Percentiles rank a stretch among this genome's conserved stretches.
Evolutionary conservation across 2,113 vertebrate genomes (phyloP).

Genomic region (Parus major): DNA sequence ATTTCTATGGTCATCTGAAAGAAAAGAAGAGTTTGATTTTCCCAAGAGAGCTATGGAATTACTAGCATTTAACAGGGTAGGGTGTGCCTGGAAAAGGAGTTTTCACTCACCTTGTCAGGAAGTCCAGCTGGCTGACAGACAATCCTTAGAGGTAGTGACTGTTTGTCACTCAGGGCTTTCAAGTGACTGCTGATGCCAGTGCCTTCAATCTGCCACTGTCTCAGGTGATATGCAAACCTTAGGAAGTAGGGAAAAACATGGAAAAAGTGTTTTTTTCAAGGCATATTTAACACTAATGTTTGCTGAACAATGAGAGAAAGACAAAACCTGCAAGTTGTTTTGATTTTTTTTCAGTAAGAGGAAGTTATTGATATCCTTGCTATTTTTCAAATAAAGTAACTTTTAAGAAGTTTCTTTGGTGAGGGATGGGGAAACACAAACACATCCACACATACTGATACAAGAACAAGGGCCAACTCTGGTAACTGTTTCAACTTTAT

Average conservation of each 20-base stretch:
- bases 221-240: slow-evolving; percentile 97
- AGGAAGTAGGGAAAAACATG: slow-evolving; percentile 3
- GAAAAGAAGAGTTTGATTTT: slow-evolving; percentile 3
- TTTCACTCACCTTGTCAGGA: slow-evolving; percentile 88
- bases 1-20: slow-evolving; percentile 99
- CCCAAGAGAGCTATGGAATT: background rate
- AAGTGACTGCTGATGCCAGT: slow-evolving; percentile 98
- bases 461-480: background rate
- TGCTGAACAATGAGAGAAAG: background rate
- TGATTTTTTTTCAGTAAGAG: background rate
- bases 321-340: background rate
- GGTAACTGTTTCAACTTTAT: background rate
- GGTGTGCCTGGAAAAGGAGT: background rate
- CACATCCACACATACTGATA: background rate
- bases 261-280: background rate
- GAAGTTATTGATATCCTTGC: background rate
- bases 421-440: background rate
- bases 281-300: background rate
- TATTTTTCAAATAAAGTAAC: background rate
- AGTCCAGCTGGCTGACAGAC: slow-evolving; percentile 97
- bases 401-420: background rate
- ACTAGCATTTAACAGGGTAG: background rate
- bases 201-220: slow-evolving; percentile 99
- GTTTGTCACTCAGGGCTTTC: slow-evolving; percentile 97
- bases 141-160: slow-evolving; percentile 93